Conservation (phyloP, 2,797 vertebrate species). For the Tauraco hartlaubi region DNA sequence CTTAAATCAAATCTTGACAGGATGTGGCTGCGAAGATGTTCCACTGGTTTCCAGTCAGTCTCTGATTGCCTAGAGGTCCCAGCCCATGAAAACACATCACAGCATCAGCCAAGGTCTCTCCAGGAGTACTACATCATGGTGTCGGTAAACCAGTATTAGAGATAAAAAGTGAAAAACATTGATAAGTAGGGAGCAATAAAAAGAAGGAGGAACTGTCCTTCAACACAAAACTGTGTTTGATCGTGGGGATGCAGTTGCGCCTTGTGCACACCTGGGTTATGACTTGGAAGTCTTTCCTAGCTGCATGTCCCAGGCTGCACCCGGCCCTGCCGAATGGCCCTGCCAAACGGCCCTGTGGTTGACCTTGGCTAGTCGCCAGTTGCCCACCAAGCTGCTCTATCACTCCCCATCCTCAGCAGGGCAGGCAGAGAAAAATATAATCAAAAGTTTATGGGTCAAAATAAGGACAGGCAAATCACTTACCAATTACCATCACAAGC, state of each 20-base stretch:
- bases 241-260: background rate
- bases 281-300: background rate
- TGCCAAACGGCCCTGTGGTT: background rate
- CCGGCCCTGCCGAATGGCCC: background rate
- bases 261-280: background rate
- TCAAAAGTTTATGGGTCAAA: background rate
- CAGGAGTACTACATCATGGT: background rate
- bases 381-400: background rate
- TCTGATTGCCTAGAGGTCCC: background rate
- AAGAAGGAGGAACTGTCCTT: background rate
- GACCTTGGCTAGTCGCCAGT: background rate
- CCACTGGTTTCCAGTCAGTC: background rate
- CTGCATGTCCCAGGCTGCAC: background rate
- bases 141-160: background rate
- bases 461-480: background rate
- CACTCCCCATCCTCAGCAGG: background rate
- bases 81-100: background rate
- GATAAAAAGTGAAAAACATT: background rate
- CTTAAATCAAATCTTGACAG: constrained; percentile 22
- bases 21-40: constrained; percentile 17
- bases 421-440: background rate
- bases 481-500: background rate
- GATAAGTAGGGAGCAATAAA: background rate
- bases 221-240: background rate
- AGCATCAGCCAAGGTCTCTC: background rate